These are phyloP conservation scores for Littorina saxatilis DNA, from an alignment of 1,140 invertebrate genomes.

Conservation along the genomic window DNA sequence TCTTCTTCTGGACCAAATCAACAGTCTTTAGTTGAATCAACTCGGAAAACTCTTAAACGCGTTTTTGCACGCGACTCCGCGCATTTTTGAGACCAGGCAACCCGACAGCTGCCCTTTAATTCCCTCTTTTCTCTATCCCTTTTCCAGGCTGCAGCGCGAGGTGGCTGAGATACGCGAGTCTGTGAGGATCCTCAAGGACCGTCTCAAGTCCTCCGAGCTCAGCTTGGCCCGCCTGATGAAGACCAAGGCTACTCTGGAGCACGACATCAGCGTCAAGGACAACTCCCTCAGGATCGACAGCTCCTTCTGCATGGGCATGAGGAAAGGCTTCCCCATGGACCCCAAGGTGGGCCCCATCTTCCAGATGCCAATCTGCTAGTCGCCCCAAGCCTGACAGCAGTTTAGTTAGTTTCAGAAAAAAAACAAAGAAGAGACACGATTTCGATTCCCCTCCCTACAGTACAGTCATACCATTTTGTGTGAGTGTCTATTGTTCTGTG, in stretches of 20 bases:
- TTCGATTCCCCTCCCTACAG: no score
- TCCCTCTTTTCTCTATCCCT: no score
- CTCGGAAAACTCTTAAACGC: no score
- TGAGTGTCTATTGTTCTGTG: neutral
- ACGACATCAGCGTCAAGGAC: conserved; percentile 91
- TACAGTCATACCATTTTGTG: neutral
- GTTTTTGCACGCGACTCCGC: no score
- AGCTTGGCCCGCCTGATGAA: conserved; percentile 86
- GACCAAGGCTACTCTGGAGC: conserved; percentile 88
- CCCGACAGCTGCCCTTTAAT: no score
- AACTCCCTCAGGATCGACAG: conserved; percentile 94
- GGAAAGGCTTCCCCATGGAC: conserved; percentile 83
- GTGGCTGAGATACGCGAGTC: conserved; percentile 75
- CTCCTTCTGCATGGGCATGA: conserved; percentile 92
- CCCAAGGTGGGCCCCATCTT: conserved; percentile 75
- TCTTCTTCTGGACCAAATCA: no score
- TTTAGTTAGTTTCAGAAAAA: neutral
- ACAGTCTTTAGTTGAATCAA: no score
- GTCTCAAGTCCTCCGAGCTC: conserved; percentile 77
- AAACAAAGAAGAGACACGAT: conserved; percentile 1
- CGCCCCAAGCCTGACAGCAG: neutral
- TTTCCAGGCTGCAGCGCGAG: conserved; percentile 74
- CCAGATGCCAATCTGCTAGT: conserved; percentile 73
- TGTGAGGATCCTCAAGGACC: conserved; percentile 73
- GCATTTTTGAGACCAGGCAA: no score